Base-by-base conservation (phyloP, 2,797 vertebrate species). In the Threskiornis aethiopicus region DNA sequence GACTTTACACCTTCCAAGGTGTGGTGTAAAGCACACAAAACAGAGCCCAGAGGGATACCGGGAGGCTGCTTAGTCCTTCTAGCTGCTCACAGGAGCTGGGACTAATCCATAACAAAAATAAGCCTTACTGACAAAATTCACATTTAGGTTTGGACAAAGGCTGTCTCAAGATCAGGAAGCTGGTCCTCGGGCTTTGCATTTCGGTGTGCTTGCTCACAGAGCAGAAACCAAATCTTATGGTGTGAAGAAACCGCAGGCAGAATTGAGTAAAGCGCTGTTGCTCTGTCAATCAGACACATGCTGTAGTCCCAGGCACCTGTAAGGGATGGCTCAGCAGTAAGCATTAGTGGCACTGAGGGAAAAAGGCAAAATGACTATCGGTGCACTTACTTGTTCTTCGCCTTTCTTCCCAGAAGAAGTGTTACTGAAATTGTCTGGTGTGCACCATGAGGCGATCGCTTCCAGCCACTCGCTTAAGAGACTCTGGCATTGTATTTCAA, bases 371-470 rank as follows among this genome's bases (percentile, higher is more conserved):
- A 82, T 14, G 8, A 12, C 26, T 49, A 8, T 16, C 1, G 11
- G 16, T 37, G 33, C 46, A 65, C 19, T 26, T 52, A 25, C 29
- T 33, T 72, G 18, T 49, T 84, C 59, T 87, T 73, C 1, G 4
- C 20, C 28, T 72, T 90, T 59, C 51, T 90, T 41, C 78, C 41
- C 58, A 72, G 39, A 92, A 75, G 52, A 6, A 54, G 13, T 19
- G 55, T 84, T 85, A 58, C 24, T 73, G 61, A 87, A 92, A 65
- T 25, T 24, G 29, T 28, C 64, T 73, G n/a, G 33, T 13, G 1
- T 14, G 13, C 1, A 6, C 54, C 24, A 35, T 4, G 1, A 47
- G 35, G 16, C 0, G 1, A 79, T 76, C 5, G 3, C 46, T 92
- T 83, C 72, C 61, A 81, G 20, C 8, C 22, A 15, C 41, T 73